These are phyloP conservation scores for Danio rerio DNA, from an alignment of 2,113 vertebrate species.

Conservation along the genomic window GRCz12tu NC_133183.1:62647501-62648000, in stretches of 20 bases:
- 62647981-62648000: not conserved
- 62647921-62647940: constrained; percentile 10
- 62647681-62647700: constrained; percentile 44
- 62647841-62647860: constrained; percentile 33
- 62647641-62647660: constrained; percentile 30
- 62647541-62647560: constrained; percentile 54
- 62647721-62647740: constrained; percentile 55
- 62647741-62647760: constrained; percentile 62
- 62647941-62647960: constrained; percentile 11
- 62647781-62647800: constrained; percentile 49
- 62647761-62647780: constrained; percentile 34
- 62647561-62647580: constrained; percentile 22
- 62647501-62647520: constrained; percentile 19
- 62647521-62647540: constrained; percentile 53
- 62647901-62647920: constrained; percentile 39
- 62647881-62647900: constrained; percentile 42
- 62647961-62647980: constrained; percentile 23
- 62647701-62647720: constrained; percentile 54
- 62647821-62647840: constrained; percentile 23
- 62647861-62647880: constrained; percentile 41
- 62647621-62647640: constrained; percentile 52
- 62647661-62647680: constrained; percentile 44
- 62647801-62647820: constrained; percentile 13
- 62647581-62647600: constrained; percentile 57
- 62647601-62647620: constrained; percentile 49